Evolutionary conservation across 2,113 vertebrate species (phyloP), one percentile per base, ranked within the genome.

Genomic region (Triplophysa siluroides): DNA sequence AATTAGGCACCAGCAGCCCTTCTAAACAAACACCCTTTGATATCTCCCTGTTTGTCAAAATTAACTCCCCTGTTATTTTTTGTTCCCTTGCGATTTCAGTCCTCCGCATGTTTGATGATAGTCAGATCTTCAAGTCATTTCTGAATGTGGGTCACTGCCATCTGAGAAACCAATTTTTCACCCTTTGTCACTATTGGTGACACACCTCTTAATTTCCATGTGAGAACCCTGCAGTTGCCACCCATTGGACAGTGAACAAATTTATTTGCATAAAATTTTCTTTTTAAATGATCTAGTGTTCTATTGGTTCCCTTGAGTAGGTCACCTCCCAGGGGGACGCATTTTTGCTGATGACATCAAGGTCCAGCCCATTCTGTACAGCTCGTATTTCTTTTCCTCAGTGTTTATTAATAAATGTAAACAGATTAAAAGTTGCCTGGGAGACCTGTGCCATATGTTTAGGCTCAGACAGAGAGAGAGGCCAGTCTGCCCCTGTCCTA

Each of bases 321-420:
- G 58, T 61, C 52, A 23, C 64, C 33, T 64, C 75, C 47, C 69
- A 70, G 64, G 61, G 77, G 71, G 52, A 47, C 24, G 71, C 56
- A 50, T 54, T 65, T 50, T 21, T 50, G 19, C 41, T 78, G 56
- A 71, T 62, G 29, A 72, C 77, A 13, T 79, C 19, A 54, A 78
- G 56, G 56, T 83, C 47, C 21, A 58, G 62, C 83, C 79, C 50
- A 33, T 41, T 26, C 67, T 54, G 83, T 83, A 45, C 66, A 68
- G 82, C 85, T 87, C 78, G 38, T 86, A 84, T 88, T 85, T 88
- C 83, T 65, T 76, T 70, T 81, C 24, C 65, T 79, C 60, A 82
- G 80, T 89, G 88, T 91, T 91, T 94, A 93, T 93, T 92, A 92
- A 92, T 92, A 93, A 84, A 88, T 86, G 82, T 84, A 92, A 93